Evolutionary conservation across 2,797 vertebrate species (phyloP), one percentile per base, ranked within the genome.

Genomic region (Brotula barbata): DNA sequence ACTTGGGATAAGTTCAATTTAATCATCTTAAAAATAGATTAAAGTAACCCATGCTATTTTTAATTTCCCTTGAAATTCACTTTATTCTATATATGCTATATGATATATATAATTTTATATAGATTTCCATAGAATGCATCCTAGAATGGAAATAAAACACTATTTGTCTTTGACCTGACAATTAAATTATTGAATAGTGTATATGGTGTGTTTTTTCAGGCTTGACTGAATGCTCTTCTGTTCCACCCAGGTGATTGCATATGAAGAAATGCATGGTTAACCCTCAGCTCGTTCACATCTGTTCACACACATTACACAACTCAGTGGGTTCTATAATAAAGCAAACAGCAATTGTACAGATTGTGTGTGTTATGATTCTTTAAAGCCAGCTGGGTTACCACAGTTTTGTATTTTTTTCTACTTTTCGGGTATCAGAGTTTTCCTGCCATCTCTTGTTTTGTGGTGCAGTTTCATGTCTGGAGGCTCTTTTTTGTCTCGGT

Each of bases 281-380:
- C 69, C 79, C 64, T 65, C 23, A 58, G 78, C 64, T 61, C 42
- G 63, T 65, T 47, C 70, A 52, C 71, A 83, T 83, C 65, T 83
- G 71, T 66, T 72, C 67, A 67, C 45, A 60, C 41, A 65, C 42
- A 39, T 47, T 51, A 20, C 51, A 72, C 65, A 51, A 71, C 60
- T 68, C 51, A 72, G 31, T 49, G 7, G 23, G n/a, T 7, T 54
- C 55, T 46, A 56, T 28, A 49, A 54, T 33, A 34, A 70, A 46
- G 40, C 22, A 64, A 47, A 1, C 34, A 68, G 5, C 25, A 53
- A 36, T 36, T 42, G n/a, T 33, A 13, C 33, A 36, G 12, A 15
- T 37, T 14, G 17, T 37, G 19, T 51, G 50, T 61, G 44, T 28
- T 9, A 34, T 23, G 2, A 54, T 57, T 58, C 12, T 58, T 63